Conservation (phyloP, 2,888 invertebrate genomes). For the Creontiades dilutus region DNA sequence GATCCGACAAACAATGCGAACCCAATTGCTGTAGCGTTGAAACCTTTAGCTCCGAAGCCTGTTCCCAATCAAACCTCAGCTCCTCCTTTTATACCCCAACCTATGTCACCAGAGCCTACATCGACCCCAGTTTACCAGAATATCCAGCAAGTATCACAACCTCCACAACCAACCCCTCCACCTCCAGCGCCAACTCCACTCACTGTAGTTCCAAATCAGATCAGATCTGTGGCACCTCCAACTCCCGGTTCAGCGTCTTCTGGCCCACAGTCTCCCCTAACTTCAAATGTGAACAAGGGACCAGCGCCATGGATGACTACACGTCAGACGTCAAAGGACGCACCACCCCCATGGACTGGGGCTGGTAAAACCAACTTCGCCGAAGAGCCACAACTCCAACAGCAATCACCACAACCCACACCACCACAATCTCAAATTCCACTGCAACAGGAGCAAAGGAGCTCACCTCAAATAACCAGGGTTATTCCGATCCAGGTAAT, state of each 20-base stretch:
- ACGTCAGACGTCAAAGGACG: conserved; percentile 77
- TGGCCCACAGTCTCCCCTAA: conserved; percentile 72
- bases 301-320: conserved; percentile 82
- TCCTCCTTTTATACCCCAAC: conserved; percentile 58
- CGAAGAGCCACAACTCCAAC: conserved; percentile 62
- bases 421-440: conserved; percentile 74
- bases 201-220: conserved; percentile 24
- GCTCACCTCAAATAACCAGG: conserved; percentile 77
- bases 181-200: background rate
- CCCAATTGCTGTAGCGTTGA: conserved; percentile 69
- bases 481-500: conserved; percentile 76
- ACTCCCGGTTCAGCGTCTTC: conserved; percentile 77
- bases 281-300: conserved; percentile 80
- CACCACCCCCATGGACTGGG: conserved; percentile 78
- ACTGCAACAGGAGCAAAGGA: conserved; percentile 76
- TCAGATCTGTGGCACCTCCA: conserved; percentile 68
- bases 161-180: background rate
- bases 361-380: conserved; percentile 23
- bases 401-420: conserved; percentile 61
- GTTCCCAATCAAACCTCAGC: conserved; percentile 23
- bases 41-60: conserved; percentile 70
- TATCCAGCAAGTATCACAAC: background rate
- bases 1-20: conserved; percentile 47
- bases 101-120: conserved; percentile 55
- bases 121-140: background rate